Base-by-base conservation (phyloP, 2,113 vertebrate species). In the Brienomyrus longianalis region DNA sequence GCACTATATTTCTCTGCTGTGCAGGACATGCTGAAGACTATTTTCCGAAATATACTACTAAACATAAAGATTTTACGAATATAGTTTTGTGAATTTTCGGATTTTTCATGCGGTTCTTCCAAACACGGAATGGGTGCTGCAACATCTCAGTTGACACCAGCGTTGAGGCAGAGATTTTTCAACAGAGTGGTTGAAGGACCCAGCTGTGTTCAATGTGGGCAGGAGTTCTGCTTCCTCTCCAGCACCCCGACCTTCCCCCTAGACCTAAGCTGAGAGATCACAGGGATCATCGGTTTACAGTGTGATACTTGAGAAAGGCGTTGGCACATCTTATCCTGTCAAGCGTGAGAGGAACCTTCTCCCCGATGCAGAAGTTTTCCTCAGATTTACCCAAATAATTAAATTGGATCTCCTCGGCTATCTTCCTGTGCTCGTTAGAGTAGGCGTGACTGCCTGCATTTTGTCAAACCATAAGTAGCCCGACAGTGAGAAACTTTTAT, bases 331-430 rank as follows among this genome's bases (percentile, higher is more conserved):
- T n/a, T 48, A 84, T 11, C 21, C 39, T 48, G 45, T 84, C 83
- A 84, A 48, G 45, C 9, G 48, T n/a, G 19, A 84, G 43, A 83
- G 23, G 45, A 45, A 84, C 83, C 39, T 84, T 84, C 43, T 47
- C 23, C 83, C 35, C 45, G 3, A n/a, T 84, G 83, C 10, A 48
- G 23, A 48, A 84, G 35, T 84, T 48, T 48, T 47, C 45, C 45
- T 84, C 45, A 84, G 83, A 84, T 84, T 84, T 84, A 47, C 83
- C 21, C 83, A 84, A 48, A 84, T 84, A 84, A 84, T 84, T 84
- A 47, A 84, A 11, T n/a, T 48, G 83, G 21, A 84, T 48, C 83
- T 48, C 43, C 77, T 39, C 4, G 17, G 11, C 77, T 43, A 43
- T 45, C 77, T 6, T 39, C 77, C 9, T 47, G 21, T n/a, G 83